phyloP scores from a whole-genome alignment of 2,113 vertebrate genomes.

The Conger conger region DNA sequence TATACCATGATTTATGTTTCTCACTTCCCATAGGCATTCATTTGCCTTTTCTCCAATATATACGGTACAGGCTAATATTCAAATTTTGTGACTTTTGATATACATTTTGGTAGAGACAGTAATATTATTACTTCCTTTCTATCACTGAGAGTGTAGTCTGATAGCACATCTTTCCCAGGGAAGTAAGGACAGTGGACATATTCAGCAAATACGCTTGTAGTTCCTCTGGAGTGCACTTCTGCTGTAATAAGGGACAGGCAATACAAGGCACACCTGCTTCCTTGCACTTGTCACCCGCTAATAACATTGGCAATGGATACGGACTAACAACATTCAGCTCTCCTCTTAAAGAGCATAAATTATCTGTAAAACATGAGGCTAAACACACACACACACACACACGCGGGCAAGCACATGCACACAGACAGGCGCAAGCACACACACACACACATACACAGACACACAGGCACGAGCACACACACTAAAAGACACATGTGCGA shows the following conservation, averaged over 20 bases:
- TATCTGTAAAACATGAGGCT: conserved; percentile 12
- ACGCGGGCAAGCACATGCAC: not conserved
- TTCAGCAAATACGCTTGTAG: not conserved
- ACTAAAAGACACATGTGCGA: conserved; percentile 2
- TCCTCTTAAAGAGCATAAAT: conserved; percentile 19
- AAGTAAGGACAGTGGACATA: conserved; percentile 1
- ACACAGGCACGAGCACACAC: no score
- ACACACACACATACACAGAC: not conserved
- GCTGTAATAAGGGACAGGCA: conserved; percentile 20
- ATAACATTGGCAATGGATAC: conserved; percentile 16
- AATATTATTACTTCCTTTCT: conserved; percentile 9
- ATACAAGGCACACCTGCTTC: conserved; percentile 22
- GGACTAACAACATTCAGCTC: not conserved
- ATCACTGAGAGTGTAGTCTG: not conserved
- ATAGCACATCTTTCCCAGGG: not conserved
- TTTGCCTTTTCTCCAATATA: not conserved
- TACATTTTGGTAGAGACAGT: conserved; percentile 5
- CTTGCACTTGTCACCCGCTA: conserved; percentile 11
- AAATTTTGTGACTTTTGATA: conserved; percentile 12
- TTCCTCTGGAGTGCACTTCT: conserved; percentile 23
- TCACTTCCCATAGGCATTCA: not conserved
- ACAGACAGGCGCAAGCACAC: conserved; percentile 18
- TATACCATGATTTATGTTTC: not conserved
- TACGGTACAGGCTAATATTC: not conserved
- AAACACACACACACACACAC: not conserved